Evolutionary conservation across 2,113 vertebrate species (phyloP).

Genomic region (Regulus satrapa): DNA sequence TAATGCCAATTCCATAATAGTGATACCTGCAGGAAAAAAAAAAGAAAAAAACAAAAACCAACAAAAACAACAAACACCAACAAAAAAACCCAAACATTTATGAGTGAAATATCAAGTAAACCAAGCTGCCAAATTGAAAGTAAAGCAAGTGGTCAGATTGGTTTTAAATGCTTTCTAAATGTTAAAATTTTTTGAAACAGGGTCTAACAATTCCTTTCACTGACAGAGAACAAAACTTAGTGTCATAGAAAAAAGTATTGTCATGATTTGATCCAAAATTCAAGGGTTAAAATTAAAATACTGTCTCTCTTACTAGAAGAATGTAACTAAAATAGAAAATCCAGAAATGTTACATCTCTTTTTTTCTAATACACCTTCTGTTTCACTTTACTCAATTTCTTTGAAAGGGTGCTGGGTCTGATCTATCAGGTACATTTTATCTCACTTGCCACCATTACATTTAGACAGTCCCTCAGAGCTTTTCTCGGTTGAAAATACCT

Average conservation of each 20-base stretch:
- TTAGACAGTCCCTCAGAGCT: not conserved
- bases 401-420: not conserved
- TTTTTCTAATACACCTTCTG: not conserved
- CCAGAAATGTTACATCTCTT: not conserved
- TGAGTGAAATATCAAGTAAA: not conserved
- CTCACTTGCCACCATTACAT: not conserved
- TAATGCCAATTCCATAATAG: conserved; percentile 98
- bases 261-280: not conserved
- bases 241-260: not conserved
- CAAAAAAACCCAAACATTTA: no score
- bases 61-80: no score
- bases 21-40: conserved; percentile 81
- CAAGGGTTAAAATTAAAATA: not conserved
- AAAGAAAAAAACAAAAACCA: no score
- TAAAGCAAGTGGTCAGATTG: not conserved
- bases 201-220: not conserved
- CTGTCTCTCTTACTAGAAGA: not conserved
- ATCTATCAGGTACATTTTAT: not conserved
- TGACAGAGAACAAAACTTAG: not conserved
- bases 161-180: not conserved
- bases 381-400: not conserved
- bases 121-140: not conserved
- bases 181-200: not conserved
- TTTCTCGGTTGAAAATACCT: not conserved
- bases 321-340: not conserved